Evolutionary conservation across 2,797 vertebrate species (phyloP).

Genomic region (Hoplostethus mediterraneus): DNA sequence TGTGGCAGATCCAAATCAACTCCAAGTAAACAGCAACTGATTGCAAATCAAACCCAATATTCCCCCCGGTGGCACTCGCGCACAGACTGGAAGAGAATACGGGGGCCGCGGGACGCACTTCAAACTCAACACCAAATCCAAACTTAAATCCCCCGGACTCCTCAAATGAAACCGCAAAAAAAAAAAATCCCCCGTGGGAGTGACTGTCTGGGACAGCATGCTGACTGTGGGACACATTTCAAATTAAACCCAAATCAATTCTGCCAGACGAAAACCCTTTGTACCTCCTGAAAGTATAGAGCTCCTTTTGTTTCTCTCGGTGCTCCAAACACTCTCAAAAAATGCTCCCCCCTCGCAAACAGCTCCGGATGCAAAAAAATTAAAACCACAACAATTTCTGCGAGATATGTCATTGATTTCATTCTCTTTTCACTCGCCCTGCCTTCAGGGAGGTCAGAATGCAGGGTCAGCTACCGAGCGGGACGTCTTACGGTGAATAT

Average conservation of each 20-base stretch:
- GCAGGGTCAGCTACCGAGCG: too few relatives aligned
- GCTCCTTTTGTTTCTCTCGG: background rate
- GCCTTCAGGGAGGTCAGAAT: too few relatives aligned
- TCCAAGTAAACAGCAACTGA: slow-evolving; percentile 30
- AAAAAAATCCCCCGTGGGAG: slow-evolving; percentile 14
- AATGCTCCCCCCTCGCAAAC: background rate
- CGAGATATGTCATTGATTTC: too few relatives aligned
- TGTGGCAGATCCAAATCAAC: slow-evolving; percentile 28
- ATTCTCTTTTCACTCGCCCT: too few relatives aligned
- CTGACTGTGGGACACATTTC: slow-evolving; percentile 31
- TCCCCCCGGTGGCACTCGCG: slow-evolving; percentile 3
- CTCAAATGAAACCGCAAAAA: slow-evolving; percentile 43
- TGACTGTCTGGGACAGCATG: slow-evolving; percentile 20
- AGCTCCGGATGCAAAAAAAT: background rate
- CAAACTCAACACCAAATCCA: slow-evolving; percentile 35
- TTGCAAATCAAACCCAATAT: slow-evolving; percentile 28
- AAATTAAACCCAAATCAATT: slow-evolving; percentile 53
- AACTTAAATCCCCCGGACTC: slow-evolving; percentile 36
- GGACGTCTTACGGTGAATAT: too few relatives aligned
- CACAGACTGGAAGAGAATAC: slow-evolving; percentile 37
- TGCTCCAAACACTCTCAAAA: slow-evolving; percentile 12
- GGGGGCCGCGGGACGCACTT: slow-evolving; percentile 22
- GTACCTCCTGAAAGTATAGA: slow-evolving; percentile 29
- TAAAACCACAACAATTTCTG: too few relatives aligned
- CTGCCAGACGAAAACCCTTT: slow-evolving; percentile 26